Base-by-base conservation (phyloP, 2,113 vertebrate species). In the Fregata magnificens region DNA sequence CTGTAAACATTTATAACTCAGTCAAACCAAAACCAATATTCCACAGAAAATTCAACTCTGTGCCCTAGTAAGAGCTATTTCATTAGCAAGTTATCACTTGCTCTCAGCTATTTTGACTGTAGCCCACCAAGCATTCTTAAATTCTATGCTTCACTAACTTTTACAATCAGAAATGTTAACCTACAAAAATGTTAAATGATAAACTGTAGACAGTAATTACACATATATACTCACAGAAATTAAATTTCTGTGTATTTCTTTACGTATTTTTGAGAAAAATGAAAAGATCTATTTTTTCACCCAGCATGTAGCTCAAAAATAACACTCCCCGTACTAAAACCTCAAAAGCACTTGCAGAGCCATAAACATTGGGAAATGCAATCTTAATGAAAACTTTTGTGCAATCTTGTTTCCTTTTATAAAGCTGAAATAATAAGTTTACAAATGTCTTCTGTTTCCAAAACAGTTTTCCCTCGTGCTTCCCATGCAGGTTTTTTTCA, bases 11-110 rank as follows among this genome's bases (percentile, higher is more conserved):
- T 87, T 85, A 63, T 19, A 94, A 89, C 20, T 91, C 29, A 72
- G 69, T 67, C 81, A 93, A 91, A 91, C 40, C 13, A 85, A 96
- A 96, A 82, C 32, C 24, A 95, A n/a, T 84, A 93, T 56, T 82
- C 47, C 78, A 59, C 58, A 76, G 32, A 92, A 92, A 93, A 95
- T 65, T 76, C 26, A 89, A 59, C 29, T 82, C 52, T 65, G 11
- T 32, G 34, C 44, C 44, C 20, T 13, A 78, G 50, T 40, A 93
- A 84, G 61, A 79, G 71, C 44, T 91, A 69, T 65, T 94, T 76
- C 56, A 91, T 87, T 76, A 94, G 29, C n/a, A 94, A 74, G 84
- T 58, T 90, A 86, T 34, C 50, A 86, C 55, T 67, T 74, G 52
- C 22, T 81, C 47, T 84, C 83, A 91, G 70, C 47, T 94, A 55